Evolutionary conservation across 2,113 vertebrate genomes (phyloP).

Genomic region (Oceanites oceanicus): DNA sequence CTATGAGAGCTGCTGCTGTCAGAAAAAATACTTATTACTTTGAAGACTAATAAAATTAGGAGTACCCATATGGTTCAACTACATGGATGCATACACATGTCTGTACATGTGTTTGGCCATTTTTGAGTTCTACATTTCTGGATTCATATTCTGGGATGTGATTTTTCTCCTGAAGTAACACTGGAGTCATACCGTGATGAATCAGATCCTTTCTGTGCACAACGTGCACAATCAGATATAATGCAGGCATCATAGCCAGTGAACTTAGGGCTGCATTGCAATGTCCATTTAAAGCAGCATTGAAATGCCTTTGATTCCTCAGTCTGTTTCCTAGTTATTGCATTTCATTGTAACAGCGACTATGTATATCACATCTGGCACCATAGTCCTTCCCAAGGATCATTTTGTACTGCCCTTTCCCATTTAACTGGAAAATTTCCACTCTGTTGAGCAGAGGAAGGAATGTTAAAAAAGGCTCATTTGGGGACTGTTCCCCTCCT

Average conservation of each 20-base stretch:
- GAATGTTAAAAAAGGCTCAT: neutral
- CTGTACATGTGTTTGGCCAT: rapidly evolving
- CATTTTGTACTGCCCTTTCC: neutral
- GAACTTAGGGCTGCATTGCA: neutral
- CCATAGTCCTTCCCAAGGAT: neutral
- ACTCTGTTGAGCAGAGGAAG: neutral
- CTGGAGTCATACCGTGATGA: neutral
- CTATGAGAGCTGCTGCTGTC: neutral
- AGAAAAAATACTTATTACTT: neutral
- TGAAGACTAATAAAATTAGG: neutral
- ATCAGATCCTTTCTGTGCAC: neutral
- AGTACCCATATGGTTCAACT: neutral
- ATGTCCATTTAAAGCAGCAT: neutral
- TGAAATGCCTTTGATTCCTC: neutral
- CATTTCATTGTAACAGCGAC: neutral
- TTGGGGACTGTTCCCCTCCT: neutral
- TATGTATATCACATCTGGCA: neutral
- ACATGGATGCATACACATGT: neutral
- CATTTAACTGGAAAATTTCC: neutral
- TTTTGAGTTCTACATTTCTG: neutral
- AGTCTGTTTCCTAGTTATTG: neutral
- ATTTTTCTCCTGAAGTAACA: neutral
- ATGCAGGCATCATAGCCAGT: neutral
- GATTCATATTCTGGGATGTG: neutral
- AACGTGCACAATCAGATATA: neutral